Evolutionary conservation across 1,140 invertebrate species (phyloP).

Genomic region (Cotesia glomerata): DNA sequence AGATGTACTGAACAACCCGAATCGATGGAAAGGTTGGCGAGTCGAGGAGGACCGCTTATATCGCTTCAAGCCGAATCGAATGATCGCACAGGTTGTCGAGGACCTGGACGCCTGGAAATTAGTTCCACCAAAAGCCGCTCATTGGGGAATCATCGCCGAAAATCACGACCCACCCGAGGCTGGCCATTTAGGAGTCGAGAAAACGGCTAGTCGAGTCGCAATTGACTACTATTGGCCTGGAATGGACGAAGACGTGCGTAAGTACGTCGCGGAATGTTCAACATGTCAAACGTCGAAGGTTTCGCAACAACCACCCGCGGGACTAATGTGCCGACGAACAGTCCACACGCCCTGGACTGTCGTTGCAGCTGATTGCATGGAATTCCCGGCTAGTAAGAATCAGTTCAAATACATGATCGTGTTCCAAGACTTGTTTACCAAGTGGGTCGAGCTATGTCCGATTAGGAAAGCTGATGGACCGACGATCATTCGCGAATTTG

Average conservation of each 20-base stretch:
- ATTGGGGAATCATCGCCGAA: conserved; percentile 23
- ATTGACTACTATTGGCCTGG: conserved; percentile 21
- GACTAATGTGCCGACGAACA: conserved; percentile 44
- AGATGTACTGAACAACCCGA: too few species aligned
- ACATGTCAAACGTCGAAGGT: conserved; percentile 44
- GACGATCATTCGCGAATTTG: conserved; percentile 34
- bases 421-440: conserved; percentile 51
- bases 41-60: too few species aligned
- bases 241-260: conserved; percentile 4
- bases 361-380: conserved; percentile 56
- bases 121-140: neutral
- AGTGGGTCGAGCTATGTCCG: conserved; percentile 40
- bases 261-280: conserved; percentile 33
- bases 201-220: conserved; percentile 28
- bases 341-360: conserved; percentile 47
- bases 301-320: conserved; percentile 39
- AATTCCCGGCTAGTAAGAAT: conserved; percentile 47
- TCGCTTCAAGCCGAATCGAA: too few species aligned
- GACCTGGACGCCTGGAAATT: conserved; percentile 26
- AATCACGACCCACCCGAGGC: conserved; percentile 35
- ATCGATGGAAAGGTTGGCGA: too few species aligned
- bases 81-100: neutral
- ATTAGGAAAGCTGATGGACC: conserved; percentile 40
- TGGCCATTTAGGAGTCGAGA: conserved; percentile 39
- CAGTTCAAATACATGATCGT: conserved; percentile 54